Evolutionary conservation across 1,140 invertebrate species (phyloP), one percentile per base, ranked within the genome.

Genomic region (Drosophila carrolli): DNA sequence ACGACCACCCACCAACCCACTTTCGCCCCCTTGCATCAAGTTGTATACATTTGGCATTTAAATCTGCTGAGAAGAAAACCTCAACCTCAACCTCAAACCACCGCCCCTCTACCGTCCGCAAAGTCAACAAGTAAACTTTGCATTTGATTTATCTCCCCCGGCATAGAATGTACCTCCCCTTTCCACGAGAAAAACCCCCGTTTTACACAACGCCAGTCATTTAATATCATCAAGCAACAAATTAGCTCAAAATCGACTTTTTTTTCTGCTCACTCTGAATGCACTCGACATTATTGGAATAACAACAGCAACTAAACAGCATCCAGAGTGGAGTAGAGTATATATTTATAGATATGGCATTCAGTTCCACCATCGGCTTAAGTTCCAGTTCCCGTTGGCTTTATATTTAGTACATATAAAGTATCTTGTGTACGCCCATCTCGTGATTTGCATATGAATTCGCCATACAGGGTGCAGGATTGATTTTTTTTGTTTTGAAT

Each of bases 41-140:
- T 65, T 66, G 66, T 70, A 71, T 71, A 71, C 63, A 58, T 71
- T 71, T 71, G 67, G 65, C 63, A 71, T 71, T 71, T 71, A 71
- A 71, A 71, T 68, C 67, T 57, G 53, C 37, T 37, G 65, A 66
- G 38, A 29, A 47, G 63, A 38, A 51, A 74, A 74, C 58, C 73
- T 51, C 47, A 65, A 58, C 27, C 71, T 53, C 51, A 41, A 58
- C 27, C 71, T 53, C 51, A 41, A 41, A 56, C 58, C 72, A 23
- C 29, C 37, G 10, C 14, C 13, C 35, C 66, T 23, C 29, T 13
- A 13, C 66, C 48, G 61, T 57, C 72, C 72, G 27, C 71, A 80
- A 80, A 80, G 78, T 80, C 78, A 80, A 81, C 78, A 81, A 81
- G 71, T 81, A 81, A 81, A 81, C 78, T 81, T 81, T 80, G 72